Percentiles rank a stretch among this genome's conserved stretches.
Evolutionary conservation across 2,113 vertebrate species (phyloP).

Genomic region (Dascyllus trimaculatus): DNA sequence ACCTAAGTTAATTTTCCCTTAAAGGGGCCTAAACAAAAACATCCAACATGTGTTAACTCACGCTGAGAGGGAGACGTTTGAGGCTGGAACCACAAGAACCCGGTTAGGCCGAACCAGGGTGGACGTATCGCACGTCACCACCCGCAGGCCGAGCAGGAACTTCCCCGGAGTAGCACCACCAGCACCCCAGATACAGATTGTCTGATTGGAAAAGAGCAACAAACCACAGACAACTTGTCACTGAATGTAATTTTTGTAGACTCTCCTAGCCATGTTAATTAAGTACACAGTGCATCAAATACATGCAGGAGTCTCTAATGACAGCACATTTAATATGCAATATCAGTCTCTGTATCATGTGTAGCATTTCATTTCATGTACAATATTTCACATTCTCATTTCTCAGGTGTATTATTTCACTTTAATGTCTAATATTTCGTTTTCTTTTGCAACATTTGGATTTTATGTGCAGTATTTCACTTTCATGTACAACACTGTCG

Average conservation of each 20-base stretch:
- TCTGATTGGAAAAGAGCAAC: conserved; percentile 82
- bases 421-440: too few relatives aligned
- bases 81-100: conserved; percentile 92
- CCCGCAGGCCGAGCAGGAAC: conserved; percentile 93
- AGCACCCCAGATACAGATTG: conserved; percentile 95
- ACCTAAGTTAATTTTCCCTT: too few relatives aligned
- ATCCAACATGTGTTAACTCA: conserved; percentile 82
- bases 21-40: too few relatives aligned
- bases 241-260: neutral
- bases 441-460: too few relatives aligned
- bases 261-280: neutral
- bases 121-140: conserved; percentile 93
- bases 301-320: neutral
- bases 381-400: too few relatives aligned
- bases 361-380: too few relatives aligned
- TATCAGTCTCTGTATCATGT: too few relatives aligned
- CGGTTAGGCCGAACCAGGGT: conserved; percentile 92
- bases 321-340: too few relatives aligned
- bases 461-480: too few relatives aligned
- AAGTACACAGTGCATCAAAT: neutral
- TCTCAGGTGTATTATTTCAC: too few relatives aligned
- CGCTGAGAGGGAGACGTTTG: conserved; percentile 94
- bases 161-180: conserved; percentile 97
- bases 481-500: too few relatives aligned
- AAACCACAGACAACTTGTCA: conserved; percentile 6